Evolutionary conservation across 2,113 vertebrate species (phyloP).

Genomic region (Taurulus bubalis): DNA sequence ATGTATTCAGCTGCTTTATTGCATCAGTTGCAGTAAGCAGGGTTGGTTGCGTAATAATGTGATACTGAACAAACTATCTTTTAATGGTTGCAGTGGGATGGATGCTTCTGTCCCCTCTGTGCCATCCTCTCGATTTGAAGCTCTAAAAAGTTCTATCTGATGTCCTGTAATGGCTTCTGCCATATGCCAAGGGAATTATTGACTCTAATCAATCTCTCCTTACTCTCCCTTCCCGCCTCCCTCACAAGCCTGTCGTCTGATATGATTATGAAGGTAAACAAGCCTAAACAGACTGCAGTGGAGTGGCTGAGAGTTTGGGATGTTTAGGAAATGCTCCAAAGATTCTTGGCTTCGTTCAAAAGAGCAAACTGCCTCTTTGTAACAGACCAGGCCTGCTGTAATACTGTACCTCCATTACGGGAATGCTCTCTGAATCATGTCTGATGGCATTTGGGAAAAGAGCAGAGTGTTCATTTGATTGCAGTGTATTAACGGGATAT

Average conservation of each 20-base stretch:
- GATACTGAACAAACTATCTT: background rate
- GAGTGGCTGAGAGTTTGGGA: conserved; percentile 14
- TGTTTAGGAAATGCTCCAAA: conserved; percentile 13
- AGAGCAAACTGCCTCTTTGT: conserved; percentile 3
- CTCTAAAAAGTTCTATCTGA: conserved; percentile 22
- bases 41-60: background rate
- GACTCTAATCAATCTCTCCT: conserved; percentile 45
- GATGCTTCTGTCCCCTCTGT: conserved; percentile 4
- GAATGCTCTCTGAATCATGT: conserved; percentile 19
- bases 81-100: background rate
- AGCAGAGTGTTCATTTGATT: conserved; percentile 7
- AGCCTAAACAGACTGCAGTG: conserved; percentile 21
- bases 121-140: background rate
- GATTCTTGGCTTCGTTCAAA: conserved; percentile 3
- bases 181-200: conserved; percentile 55
- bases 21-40: conserved; percentile 14
- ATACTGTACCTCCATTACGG: background rate
- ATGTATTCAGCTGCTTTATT: conserved; percentile 41
- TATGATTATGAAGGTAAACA: conserved; percentile 35
- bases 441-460: conserved; percentile 28
- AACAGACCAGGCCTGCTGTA: background rate
- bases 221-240: conserved; percentile 6
- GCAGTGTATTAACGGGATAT: conserved; percentile 15
- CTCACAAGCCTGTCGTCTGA: conserved; percentile 22
- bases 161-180: conserved; percentile 41